Evolutionary conservation across 2,797 vertebrate genomes (phyloP).

Genomic region (Alfaro cultratus): DNA sequence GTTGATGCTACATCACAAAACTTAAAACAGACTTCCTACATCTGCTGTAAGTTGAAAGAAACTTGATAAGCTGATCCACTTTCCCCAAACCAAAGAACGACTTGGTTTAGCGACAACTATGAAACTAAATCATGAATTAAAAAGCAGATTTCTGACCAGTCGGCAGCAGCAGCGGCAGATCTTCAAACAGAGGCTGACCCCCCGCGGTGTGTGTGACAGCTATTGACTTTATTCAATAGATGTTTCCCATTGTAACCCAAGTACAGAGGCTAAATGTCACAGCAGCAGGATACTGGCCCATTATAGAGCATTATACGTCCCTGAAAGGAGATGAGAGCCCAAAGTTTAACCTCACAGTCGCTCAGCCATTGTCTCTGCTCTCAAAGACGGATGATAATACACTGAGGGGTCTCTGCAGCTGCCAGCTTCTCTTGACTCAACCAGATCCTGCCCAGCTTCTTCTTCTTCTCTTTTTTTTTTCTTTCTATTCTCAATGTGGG

Average conservation of each 20-base stretch:
- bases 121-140: not conserved
- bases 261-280: slow-evolving; percentile 67
- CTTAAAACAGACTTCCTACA: not conserved
- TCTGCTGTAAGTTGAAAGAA: not conserved
- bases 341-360: slow-evolving; percentile 53
- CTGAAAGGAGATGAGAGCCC: slow-evolving; percentile 56
- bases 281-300: slow-evolving; percentile 52
- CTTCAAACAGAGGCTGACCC: slow-evolving; percentile 41
- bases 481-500: slow-evolving; percentile 29
- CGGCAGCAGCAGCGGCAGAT: slow-evolving; percentile 6
- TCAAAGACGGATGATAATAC: slow-evolving; percentile 46
- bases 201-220: slow-evolving; percentile 65
- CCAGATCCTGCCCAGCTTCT: not conserved
- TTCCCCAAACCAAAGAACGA: not conserved
- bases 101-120: not conserved
- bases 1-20: not conserved
- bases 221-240: slow-evolving; percentile 71
- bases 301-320: slow-evolving; percentile 48
- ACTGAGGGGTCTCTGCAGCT: slow-evolving; percentile 49
- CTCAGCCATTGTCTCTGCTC: slow-evolving; percentile 48
- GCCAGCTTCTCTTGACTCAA: slow-evolving; percentile 23
- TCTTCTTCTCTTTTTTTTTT: not conserved
- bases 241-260: slow-evolving; percentile 64
- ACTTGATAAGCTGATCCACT: not conserved
- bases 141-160: not conserved